Conservation (phyloP, 1,140 invertebrate genomes). For the Danaus plexippus region DNA sequence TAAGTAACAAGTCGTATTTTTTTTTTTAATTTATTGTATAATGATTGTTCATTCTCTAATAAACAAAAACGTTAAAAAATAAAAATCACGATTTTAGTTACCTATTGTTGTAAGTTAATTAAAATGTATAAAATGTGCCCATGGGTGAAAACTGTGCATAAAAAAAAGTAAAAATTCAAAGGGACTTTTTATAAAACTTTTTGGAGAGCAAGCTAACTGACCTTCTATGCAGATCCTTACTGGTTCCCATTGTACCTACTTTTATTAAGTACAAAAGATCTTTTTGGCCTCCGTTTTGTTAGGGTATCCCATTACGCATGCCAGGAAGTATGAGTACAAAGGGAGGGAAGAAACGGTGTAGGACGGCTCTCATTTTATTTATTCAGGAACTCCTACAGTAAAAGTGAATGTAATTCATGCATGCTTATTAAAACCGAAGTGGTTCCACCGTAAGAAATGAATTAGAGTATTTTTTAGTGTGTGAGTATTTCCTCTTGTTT, state of each 20-base stretch:
- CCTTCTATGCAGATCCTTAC: constrained; percentile 32
- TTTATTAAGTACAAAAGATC: constrained; percentile 58
- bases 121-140: too few relatives aligned
- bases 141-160: too few relatives aligned
- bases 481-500: too few relatives aligned
- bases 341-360: constrained; percentile 48
- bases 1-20: too few relatives aligned
- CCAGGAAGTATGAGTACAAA: constrained; percentile 58
- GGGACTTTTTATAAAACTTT: constrained; percentile 6
- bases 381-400: constrained; percentile 45
- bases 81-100: too few relatives aligned
- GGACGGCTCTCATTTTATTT: constrained; percentile 56
- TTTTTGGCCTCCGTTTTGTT: constrained; percentile 42
- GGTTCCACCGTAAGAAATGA: constrained; percentile 34
- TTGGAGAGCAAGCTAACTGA: constrained; percentile 18
- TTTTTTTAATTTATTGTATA: too few relatives aligned
- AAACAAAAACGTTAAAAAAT: too few relatives aligned
- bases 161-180: too few relatives aligned
- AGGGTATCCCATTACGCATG: constrained; percentile 62
- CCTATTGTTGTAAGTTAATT: too few relatives aligned
- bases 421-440: constrained; percentile 55
- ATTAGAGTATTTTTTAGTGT: neutral
- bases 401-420: constrained; percentile 56
- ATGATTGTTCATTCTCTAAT: too few relatives aligned
- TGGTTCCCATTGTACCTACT: constrained; percentile 45